A percentile compares a stretch with the other conserved stretches of the same genome.
Conservation (phyloP, 2,888 invertebrate species). For the Cryptocephalus moraei region DNA sequence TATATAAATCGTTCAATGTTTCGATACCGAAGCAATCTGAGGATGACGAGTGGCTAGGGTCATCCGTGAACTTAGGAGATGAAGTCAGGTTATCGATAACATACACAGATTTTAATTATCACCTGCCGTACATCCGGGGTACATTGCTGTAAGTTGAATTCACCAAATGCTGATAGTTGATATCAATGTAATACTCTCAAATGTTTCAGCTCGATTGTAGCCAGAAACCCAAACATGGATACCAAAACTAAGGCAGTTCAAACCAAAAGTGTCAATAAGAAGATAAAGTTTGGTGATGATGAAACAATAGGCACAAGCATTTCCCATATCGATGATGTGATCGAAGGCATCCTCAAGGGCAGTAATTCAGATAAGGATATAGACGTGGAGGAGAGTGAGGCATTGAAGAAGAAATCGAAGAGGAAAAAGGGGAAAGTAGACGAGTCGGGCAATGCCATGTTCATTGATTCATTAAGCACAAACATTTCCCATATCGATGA, state of each 20-base stretch:
- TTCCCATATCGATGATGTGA: too few relatives aligned
- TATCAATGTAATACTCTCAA: neutral
- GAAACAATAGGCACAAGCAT: too few relatives aligned
- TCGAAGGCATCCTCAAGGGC: too few relatives aligned
- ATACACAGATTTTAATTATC: conserved; percentile 46
- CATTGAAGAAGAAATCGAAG: too few relatives aligned
- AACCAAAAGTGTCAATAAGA: conserved; percentile 4
- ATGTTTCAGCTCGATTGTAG: neutral
- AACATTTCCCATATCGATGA: too few relatives aligned
- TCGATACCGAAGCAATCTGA: conserved; percentile 49
- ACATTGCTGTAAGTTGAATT: conserved; percentile 38
- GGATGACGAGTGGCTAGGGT: conserved; percentile 47
- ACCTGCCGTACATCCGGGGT: conserved; percentile 55
- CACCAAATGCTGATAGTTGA: neutral
- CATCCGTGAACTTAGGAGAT: conserved; percentile 46
- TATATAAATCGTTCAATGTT: conserved; percentile 61
- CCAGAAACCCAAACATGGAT: neutral
- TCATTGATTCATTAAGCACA: too few relatives aligned
- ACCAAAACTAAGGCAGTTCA: neutral
- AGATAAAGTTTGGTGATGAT: conserved; percentile 4
- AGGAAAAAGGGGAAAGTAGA: too few relatives aligned
- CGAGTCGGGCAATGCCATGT: too few relatives aligned
- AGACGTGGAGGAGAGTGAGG: too few relatives aligned
- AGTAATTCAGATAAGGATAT: too few relatives aligned
- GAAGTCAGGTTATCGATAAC: conserved; percentile 50